Percentiles rank a stretch among this genome's conserved stretches.
phyloP scores from a whole-genome alignment of 2,797 vertebrate genomes.

The Spinibarbus caldwelli region DNA sequence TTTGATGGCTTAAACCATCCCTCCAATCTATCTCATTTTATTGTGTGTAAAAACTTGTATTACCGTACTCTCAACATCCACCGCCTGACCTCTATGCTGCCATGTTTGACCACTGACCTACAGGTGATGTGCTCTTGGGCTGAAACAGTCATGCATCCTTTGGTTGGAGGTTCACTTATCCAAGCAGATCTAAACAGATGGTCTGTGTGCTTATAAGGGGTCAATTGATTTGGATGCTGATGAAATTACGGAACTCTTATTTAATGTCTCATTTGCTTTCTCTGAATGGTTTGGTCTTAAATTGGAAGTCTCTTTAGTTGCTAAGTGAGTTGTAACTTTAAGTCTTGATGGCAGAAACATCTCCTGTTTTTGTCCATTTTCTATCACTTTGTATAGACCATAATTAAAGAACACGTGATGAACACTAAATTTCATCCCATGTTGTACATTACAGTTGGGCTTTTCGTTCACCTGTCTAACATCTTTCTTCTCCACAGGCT shows the following conservation, averaged over 20 bases:
- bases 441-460: neutral
- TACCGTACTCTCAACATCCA: neutral
- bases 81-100: neutral
- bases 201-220: neutral
- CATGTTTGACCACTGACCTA: constrained; percentile 11
- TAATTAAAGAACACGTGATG: neutral
- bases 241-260: accelerated
- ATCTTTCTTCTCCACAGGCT: constrained; percentile 63
- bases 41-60: neutral
- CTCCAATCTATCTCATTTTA: too few relatives aligned
- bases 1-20: neutral
- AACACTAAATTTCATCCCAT: neutral
- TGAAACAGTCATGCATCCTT: neutral
- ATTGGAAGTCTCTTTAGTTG: neutral
- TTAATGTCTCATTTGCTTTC: neutral
- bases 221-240: neutral
- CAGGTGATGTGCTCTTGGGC: neutral
- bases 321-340: neutral
- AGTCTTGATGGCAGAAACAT: neutral
- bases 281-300: neutral
- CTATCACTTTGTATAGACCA: neutral
- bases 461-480: constrained; percentile 25
- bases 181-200: neutral
- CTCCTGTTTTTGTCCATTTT: too few relatives aligned
- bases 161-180: neutral